Percentiles rank a stretch among this genome's conserved stretches.
Conservation (phyloP, 2,797 vertebrate species). For the Schizopygopsis malacanthus region DNA sequence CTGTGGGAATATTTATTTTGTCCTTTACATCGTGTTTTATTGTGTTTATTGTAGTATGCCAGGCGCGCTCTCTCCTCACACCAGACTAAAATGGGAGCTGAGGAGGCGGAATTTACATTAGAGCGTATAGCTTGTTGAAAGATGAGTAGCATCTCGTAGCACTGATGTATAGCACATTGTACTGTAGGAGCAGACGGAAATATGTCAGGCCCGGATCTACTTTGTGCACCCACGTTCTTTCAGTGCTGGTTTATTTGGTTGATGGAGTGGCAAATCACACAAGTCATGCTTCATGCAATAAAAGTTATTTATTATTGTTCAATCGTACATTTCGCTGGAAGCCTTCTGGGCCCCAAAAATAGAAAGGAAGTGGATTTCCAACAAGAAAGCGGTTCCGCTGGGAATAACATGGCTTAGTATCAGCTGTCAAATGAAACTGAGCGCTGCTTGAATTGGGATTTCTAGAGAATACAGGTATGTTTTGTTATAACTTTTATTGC, state of each 20-base stretch:
- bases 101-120: slow-evolving; percentile 53
- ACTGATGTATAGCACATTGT: slow-evolving; percentile 47
- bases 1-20: slow-evolving; percentile 60
- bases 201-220: slow-evolving; percentile 2
- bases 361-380: slow-evolving; percentile 63
- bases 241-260: slow-evolving; percentile 29
- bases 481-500: slow-evolving; percentile 81
- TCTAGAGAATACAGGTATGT: slow-evolving; percentile 79
- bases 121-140: slow-evolving; percentile 48
- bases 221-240: slow-evolving; percentile 9
- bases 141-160: slow-evolving; percentile 27
- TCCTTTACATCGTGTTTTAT: slow-evolving; percentile 56
- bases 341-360: slow-evolving; percentile 33
- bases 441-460: slow-evolving; percentile 65
- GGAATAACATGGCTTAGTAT: slow-evolving; percentile 74
- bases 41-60: slow-evolving; percentile 66
- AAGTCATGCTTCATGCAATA: slow-evolving; percentile 27
- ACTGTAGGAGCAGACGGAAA: background rate
- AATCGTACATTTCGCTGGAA: slow-evolving; percentile 20
- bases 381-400: slow-evolving; percentile 72
- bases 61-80: slow-evolving; percentile 61
- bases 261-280: slow-evolving; percentile 44
- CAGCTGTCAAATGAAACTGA: slow-evolving; percentile 77
- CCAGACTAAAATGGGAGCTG: slow-evolving; percentile 63
- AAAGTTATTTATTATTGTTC: slow-evolving; percentile 54